Evolutionary conservation across 2,888 invertebrate species (phyloP).

Genomic region (Erannis defoliaria): DNA sequence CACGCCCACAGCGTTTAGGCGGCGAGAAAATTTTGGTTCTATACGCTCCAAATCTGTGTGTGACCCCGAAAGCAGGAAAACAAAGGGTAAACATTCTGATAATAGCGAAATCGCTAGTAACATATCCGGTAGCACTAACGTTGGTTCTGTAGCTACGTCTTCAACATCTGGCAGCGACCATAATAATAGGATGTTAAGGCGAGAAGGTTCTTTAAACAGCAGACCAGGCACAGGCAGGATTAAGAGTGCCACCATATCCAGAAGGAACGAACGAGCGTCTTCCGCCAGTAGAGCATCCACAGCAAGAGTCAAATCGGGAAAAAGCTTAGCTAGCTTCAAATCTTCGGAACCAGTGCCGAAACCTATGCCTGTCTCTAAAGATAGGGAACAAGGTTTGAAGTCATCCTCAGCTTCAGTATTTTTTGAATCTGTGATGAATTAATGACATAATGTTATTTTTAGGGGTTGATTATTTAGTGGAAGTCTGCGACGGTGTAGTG

Average conservation of each 20-base stretch:
- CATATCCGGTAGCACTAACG: conserved; percentile 75
- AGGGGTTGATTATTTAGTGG: conserved; percentile 96
- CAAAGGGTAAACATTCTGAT: conserved; percentile 69
- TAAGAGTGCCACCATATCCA: conserved; percentile 81
- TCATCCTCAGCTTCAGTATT: conserved; percentile 11
- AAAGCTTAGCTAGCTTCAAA: conserved; percentile 79
- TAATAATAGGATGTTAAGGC: conserved; percentile 69
- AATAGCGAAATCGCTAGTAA: conserved; percentile 78
- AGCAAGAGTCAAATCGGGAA: conserved; percentile 87
- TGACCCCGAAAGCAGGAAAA: conserved; percentile 76
- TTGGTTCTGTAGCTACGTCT: conserved; percentile 77
- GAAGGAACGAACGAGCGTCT: conserved; percentile 77
- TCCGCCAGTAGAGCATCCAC: conserved; percentile 88
- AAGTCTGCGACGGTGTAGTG: conserved; percentile 93
- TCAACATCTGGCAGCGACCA: conserved; percentile 82
- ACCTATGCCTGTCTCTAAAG: conserved; percentile 84
- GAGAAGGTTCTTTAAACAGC: conserved; percentile 75
- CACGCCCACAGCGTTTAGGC: conserved; percentile 72
- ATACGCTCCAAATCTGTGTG: conserved; percentile 82
- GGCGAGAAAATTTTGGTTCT: conserved; percentile 74
- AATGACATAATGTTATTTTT: conserved; percentile 42
- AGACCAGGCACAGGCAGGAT: conserved; percentile 74
- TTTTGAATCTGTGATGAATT: conserved; percentile 29
- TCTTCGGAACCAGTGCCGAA: conserved; percentile 83
- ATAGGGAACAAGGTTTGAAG: conserved; percentile 89